Evolutionary conservation across 2,797 vertebrate species (phyloP).

Genomic region (Poeciliopsis turneri): DNA sequence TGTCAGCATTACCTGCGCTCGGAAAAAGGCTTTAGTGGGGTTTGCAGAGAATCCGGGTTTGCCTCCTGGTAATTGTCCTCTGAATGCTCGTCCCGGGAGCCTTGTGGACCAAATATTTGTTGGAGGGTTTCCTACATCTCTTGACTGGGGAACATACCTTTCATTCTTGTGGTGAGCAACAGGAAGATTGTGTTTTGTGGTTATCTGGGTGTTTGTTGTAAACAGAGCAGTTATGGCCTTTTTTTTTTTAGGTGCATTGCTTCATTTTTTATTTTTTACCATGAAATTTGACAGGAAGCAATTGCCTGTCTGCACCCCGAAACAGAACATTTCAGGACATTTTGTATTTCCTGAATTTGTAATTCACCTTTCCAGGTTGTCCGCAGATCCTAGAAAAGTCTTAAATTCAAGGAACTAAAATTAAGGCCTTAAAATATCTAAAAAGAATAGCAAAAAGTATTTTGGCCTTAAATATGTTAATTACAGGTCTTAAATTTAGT

Average conservation of each 20-base stretch:
- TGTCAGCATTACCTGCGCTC: slow-evolving; percentile 39
- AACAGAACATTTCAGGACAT: slow-evolving; percentile 14
- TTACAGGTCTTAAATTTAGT: too few relatives aligned
- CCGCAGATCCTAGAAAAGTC: too few relatives aligned
- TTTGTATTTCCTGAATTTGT: slow-evolving; percentile 9
- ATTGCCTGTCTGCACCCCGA: not conserved
- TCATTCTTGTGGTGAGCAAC: slow-evolving; percentile 54
- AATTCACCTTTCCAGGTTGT: not conserved
- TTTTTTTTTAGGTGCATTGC: not conserved
- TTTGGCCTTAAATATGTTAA: too few relatives aligned
- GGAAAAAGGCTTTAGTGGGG: not conserved
- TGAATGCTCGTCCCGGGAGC: slow-evolving; percentile 21
- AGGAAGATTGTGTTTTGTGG: slow-evolving; percentile 37
- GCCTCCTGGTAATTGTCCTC: slow-evolving; percentile 24
- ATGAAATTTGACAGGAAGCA: slow-evolving; percentile 3
- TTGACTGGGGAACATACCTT: slow-evolving; percentile 45
- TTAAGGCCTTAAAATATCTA: too few relatives aligned
- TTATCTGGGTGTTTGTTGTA: slow-evolving; percentile 20
- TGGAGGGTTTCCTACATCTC: slow-evolving; percentile 40
- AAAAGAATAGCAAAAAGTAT: too few relatives aligned
- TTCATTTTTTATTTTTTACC: not conserved
- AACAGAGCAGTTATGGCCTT: not conserved
- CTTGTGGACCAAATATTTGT: slow-evolving; percentile 50
- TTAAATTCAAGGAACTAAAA: too few relatives aligned
- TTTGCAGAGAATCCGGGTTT: slow-evolving; percentile 28